phyloP scores from a whole-genome alignment of 2,113 vertebrate species.

The Cichladusa arquata region DNA sequence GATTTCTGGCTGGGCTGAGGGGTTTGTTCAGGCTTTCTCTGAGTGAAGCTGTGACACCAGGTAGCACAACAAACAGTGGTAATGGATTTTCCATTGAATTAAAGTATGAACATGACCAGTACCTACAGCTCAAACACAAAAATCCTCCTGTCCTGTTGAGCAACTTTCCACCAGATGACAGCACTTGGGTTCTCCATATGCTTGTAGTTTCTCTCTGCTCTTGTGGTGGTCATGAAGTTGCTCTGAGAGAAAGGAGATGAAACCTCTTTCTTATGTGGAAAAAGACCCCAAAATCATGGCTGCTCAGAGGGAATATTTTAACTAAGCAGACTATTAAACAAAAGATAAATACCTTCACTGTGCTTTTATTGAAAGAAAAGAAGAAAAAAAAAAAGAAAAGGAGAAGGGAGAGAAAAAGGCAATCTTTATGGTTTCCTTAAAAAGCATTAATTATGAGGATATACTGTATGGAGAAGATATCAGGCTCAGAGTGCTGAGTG shows the following conservation, averaged over 20 bases:
- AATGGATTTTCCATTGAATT: background rate
- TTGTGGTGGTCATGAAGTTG: background rate
- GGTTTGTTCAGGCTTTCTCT: background rate
- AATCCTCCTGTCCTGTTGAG: background rate
- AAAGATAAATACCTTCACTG: background rate
- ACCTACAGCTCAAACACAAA: background rate
- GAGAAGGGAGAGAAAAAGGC: background rate
- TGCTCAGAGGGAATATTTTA: background rate
- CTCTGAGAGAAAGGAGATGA: background rate
- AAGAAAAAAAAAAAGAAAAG: no score
- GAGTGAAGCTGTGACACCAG: background rate
- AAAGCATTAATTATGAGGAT: background rate
- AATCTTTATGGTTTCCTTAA: background rate
- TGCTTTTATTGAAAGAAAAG: background rate
- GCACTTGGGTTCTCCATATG: background rate
- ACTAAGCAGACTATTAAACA: background rate
- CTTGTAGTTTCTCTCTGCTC: background rate
- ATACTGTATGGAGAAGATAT: background rate
- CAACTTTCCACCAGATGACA: background rate
- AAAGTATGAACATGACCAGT: background rate
- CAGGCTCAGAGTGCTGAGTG: background rate
- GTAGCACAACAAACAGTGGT: rapidly evolving
- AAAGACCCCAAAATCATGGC: background rate
- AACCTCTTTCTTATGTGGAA: background rate
- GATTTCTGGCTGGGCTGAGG: background rate